phyloP scores from a whole-genome alignment of 1,140 invertebrate genomes.

The Halyomorpha halys region DNA sequence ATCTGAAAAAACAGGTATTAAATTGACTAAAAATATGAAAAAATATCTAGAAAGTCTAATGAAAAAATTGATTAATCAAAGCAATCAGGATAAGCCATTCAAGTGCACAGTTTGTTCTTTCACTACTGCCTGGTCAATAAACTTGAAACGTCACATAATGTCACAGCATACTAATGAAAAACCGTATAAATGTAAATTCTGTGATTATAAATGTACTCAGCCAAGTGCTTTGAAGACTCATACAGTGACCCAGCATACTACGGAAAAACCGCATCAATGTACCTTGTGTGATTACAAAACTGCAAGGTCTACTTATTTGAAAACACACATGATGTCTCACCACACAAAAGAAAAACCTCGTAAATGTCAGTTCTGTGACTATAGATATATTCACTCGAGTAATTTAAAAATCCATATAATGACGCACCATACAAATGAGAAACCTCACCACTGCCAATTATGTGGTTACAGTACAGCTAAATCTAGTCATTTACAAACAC shows the following conservation, averaged over 20 bases:
- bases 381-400: background rate
- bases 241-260: background rate
- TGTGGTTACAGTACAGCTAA: background rate
- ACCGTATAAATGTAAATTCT: background rate
- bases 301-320: background rate
- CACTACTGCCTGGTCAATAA: background rate
- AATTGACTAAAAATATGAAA: no score
- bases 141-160: background rate
- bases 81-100: no score
- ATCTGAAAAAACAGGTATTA: no score
- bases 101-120: background rate
- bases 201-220: constrained; percentile 4
- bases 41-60: no score
- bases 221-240: background rate
- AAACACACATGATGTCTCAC: background rate
- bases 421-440: background rate
- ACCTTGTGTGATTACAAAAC: constrained; percentile 1
- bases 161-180: background rate
- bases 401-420: background rate
- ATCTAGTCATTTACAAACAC: background rate
- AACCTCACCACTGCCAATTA: background rate
- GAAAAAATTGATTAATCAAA: no score
- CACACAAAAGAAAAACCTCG: background rate
- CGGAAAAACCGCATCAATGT: background rate
- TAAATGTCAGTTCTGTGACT: background rate